Percentiles rank a stretch among this genome's conserved stretches.
Conservation (phyloP, 2,888 invertebrate genomes). For the Xylocampa areola region DNA sequence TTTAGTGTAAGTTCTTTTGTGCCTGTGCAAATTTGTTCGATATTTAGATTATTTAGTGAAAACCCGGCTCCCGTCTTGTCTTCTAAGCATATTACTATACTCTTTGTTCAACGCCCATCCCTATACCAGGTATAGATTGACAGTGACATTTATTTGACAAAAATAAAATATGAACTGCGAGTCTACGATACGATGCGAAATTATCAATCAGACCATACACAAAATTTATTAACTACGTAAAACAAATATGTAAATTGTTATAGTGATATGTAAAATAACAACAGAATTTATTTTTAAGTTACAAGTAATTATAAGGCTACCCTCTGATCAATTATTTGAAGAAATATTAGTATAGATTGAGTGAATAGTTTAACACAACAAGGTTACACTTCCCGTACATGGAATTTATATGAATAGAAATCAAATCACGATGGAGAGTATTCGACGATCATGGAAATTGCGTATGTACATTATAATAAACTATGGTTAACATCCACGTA, state of each 20-base stretch:
- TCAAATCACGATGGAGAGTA: conserved; percentile 81
- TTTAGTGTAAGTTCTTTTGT: too few species aligned
- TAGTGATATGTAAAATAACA: conserved; percentile 21
- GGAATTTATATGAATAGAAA: conserved; percentile 63
- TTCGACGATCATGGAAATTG: conserved; percentile 95
- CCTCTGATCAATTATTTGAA: too few species aligned
- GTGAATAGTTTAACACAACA: conserved; percentile 44
- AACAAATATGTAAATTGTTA: conserved; percentile 50
- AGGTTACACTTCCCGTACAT: conserved; percentile 67
- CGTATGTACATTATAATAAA: conserved; percentile 90
- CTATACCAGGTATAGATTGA: too few species aligned
- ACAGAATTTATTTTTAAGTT: conserved; percentile 13
- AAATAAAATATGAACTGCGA: too few species aligned
- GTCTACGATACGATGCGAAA: too few species aligned
- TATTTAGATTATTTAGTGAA: too few species aligned
- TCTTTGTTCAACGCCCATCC: too few species aligned
- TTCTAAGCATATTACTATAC: too few species aligned
- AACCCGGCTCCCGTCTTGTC: too few species aligned
- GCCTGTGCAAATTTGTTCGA: too few species aligned
- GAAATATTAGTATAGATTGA: conserved; percentile 14
- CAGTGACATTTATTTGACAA: too few species aligned
- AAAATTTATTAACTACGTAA: conserved; percentile 43
- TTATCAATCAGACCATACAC: conserved; percentile 35
- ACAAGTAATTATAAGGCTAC: too few species aligned
- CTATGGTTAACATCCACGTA: not conserved